Evolutionary conservation across 2,797 vertebrate genomes (phyloP).

Genomic region (Rhincodon typus): DNA sequence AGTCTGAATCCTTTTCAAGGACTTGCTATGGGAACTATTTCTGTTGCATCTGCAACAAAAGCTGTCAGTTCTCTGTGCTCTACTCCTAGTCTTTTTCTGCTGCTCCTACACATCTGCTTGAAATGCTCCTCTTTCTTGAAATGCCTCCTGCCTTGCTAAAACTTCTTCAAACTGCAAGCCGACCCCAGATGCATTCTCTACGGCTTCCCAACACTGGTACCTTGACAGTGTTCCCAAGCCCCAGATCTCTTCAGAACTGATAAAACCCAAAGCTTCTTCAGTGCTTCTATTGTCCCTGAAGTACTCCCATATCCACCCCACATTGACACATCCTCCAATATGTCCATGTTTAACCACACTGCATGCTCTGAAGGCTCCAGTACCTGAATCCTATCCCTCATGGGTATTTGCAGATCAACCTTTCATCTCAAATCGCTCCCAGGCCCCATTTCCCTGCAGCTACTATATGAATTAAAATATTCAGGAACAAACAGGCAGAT

Average conservation of each 20-base stretch:
- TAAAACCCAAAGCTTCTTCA: not conserved
- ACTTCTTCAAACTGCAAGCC: not conserved
- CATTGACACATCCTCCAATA: not conserved
- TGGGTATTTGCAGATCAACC: not conserved
- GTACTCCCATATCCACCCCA: not conserved
- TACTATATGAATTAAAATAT: not conserved
- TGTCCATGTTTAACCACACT: not conserved
- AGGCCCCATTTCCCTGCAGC: not conserved
- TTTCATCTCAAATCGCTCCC: not conserved
- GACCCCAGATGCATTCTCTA: not conserved
- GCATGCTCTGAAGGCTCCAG: not conserved
- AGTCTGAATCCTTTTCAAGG: not conserved
- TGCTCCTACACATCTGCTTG: not conserved
- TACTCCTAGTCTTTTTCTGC: not conserved
- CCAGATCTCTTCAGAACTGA: not conserved
- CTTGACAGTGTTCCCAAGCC: not conserved
- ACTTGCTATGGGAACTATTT: not conserved
- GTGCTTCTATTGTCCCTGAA: not conserved
- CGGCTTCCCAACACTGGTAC: not conserved
- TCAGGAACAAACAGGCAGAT: not conserved
- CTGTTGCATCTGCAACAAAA: not conserved
- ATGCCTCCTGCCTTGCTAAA: not conserved
- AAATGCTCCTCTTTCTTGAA: not conserved
- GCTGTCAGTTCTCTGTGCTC: not conserved
- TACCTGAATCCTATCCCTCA: not conserved